Base-by-base conservation (phyloP, 1,140 invertebrate species). In the Drosophila mojavensis region DNA sequence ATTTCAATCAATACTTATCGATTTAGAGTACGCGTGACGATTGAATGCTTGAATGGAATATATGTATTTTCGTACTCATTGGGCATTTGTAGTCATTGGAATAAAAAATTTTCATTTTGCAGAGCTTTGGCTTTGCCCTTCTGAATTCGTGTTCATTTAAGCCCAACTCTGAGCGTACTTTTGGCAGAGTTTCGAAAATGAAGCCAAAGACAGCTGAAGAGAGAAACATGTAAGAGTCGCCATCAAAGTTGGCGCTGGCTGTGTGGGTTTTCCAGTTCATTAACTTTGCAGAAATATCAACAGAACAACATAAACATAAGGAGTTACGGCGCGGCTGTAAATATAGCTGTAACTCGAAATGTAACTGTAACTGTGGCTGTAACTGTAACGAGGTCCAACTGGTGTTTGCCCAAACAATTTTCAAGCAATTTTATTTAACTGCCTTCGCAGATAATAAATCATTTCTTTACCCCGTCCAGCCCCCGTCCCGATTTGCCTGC, bases 401-500 rank as follows among this genome's bases (percentile, higher is more conserved):
- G 69, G 50, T 55, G 53, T 39, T 71, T 71, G 43, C 17, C 41
- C 74, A 66, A 84, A 85, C 79, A 85, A 85, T 84, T 85, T 81
- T 74, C 82, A 75, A 84, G 63, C 75, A 85, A 85, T 85, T 85
- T 86, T 86, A 68, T 75, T 85, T 81, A 85, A 85, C 86, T 85
- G 81, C 82, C 81, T 86, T 85, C 73, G 75, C 78, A 86, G 78
- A 86, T 85, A 85, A 85, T 85, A 86, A 85, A 85, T 85, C 81
- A 85, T 85, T 85, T 86, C 82, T 68, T 85, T 45, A 13, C 15
- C 43, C 43, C 43, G 15, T 45, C 43, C 75, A 59, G 20, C 20
- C 20, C 20, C 20, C 20, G 20, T 24, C 74, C 43, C 60, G 24
- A 30, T 70, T 48, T 17, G 50, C 64, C 20, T 11, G 30, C 10